Conservation (phyloP, 2,888 invertebrate genomes). For the Sinodicranocentrus sp. region DNA sequence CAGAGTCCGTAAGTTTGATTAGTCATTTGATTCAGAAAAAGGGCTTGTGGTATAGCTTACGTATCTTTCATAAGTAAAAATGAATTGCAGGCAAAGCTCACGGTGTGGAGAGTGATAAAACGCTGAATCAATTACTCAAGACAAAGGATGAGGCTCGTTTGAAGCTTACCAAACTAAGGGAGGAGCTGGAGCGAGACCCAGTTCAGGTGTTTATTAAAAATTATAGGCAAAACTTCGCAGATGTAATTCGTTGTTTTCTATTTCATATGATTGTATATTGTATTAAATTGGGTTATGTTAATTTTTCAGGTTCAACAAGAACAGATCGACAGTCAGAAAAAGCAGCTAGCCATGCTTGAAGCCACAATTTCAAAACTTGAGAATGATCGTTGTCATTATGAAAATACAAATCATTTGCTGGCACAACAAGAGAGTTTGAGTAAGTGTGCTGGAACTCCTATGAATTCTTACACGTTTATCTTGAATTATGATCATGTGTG, state of each 20-base stretch:
- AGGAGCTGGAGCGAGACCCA: constrained; percentile 42
- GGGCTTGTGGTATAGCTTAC: not conserved
- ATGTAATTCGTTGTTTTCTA: not conserved
- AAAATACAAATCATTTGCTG: constrained; percentile 16
- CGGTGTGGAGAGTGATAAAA: constrained; percentile 9
- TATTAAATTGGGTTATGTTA: not conserved
- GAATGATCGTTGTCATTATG: too few relatives aligned
- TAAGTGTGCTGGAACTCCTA: not conserved
- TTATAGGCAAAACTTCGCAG: not conserved
- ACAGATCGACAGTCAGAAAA: not conserved
- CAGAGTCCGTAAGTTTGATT: constrained; percentile 26
- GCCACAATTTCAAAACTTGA: not conserved
- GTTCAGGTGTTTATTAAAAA: constrained; percentile 1
- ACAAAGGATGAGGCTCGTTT: too few relatives aligned
- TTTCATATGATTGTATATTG: not conserved
- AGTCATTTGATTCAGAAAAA: not conserved
- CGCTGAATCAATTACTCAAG: too few relatives aligned
- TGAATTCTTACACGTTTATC: not conserved
- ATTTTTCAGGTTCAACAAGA: not conserved
- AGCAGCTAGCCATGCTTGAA: too few relatives aligned
- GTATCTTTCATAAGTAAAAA: not conserved
- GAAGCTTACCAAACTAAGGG: constrained; percentile 36
- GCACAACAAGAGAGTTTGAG: constrained; percentile 3
- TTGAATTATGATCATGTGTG: not conserved
- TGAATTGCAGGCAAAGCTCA: not conserved